Evolutionary conservation across 2,113 vertebrate genomes (phyloP).

Genomic region (Pseudopipra pipra): DNA sequence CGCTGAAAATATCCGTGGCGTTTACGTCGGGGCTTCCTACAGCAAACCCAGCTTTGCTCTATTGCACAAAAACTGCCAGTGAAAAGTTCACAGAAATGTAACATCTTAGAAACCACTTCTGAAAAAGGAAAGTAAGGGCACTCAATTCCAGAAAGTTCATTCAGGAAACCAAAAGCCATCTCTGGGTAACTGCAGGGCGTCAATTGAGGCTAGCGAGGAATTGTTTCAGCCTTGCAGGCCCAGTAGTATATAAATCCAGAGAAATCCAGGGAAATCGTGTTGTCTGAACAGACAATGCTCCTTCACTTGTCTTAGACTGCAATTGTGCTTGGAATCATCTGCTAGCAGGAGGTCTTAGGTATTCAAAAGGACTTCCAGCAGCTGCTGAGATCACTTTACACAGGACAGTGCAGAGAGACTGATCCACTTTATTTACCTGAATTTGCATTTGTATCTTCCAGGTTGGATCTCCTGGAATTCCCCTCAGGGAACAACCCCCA

Average conservation of each 20-base stretch:
- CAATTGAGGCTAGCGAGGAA: background rate
- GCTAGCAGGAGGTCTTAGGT: background rate
- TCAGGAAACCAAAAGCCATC: background rate
- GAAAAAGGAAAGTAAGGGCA: background rate
- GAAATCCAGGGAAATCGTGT: background rate
- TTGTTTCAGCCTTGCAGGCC: background rate
- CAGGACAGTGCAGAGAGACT: background rate
- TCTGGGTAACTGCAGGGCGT: background rate
- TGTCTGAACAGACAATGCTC: background rate
- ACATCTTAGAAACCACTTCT: background rate
- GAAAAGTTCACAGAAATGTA: background rate
- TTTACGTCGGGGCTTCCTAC: background rate
- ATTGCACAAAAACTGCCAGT: background rate
- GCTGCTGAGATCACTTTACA: background rate
- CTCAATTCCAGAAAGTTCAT: background rate
- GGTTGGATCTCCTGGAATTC: background rate
- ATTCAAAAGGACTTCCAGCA: background rate
- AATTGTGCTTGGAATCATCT: constrained; percentile 8
- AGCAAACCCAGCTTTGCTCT: constrained; percentile 13
- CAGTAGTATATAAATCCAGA: background rate
- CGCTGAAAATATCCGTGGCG: constrained; percentile 42
- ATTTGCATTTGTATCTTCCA: background rate
- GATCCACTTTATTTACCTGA: background rate
- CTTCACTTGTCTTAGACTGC: background rate
- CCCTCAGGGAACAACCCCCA: background rate